Evolutionary conservation across 2,797 vertebrate species (phyloP).

Genomic region (Falco naumanni): DNA sequence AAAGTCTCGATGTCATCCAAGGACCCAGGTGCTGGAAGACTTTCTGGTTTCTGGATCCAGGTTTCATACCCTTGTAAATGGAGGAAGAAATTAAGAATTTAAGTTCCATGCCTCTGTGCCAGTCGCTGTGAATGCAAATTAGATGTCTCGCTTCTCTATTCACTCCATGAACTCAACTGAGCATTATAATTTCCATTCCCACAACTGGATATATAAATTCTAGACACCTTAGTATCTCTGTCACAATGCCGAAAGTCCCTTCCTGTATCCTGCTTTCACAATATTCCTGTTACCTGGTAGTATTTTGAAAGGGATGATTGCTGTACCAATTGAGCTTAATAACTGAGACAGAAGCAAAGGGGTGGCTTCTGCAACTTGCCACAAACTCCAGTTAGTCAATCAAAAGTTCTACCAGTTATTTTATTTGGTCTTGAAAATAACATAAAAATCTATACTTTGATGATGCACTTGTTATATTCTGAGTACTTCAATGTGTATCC

Average conservation of each 20-base stretch:
- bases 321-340: not conserved
- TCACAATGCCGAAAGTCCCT: not conserved
- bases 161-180: not conserved
- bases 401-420: not conserved
- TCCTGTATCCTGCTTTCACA: not conserved
- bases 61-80: not conserved
- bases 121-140: not conserved
- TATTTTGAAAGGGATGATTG: not conserved
- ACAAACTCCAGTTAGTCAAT: not conserved
- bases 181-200: not conserved
- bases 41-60: not conserved
- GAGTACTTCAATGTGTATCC: not conserved
- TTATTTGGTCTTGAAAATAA: constrained; percentile 11
- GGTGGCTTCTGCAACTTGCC: not conserved
- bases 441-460: not conserved
- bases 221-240: not conserved
- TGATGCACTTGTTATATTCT: not conserved
- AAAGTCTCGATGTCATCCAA: not conserved
- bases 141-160: not conserved
- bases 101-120: not conserved
- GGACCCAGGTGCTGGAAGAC: not conserved
- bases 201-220: not conserved
- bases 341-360: not conserved
- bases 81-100: not conserved
- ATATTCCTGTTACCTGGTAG: not conserved